Evolutionary conservation across 2,113 vertebrate species (phyloP).

Genomic region (Tachycineta bicolor): DNA sequence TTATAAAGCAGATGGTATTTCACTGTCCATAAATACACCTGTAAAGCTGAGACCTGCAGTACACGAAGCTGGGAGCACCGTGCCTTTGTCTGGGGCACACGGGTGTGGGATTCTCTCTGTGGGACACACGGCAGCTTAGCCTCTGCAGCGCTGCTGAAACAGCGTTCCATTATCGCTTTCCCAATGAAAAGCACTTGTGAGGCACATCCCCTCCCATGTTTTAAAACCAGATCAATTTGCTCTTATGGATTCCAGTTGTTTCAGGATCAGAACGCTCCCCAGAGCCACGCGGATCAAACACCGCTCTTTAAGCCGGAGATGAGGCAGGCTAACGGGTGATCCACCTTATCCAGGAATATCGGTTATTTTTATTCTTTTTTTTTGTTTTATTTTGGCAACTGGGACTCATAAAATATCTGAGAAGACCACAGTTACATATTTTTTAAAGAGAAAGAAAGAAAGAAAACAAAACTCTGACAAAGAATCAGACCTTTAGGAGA

Average conservation of each 20-base stretch:
- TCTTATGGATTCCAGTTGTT: constrained; percentile 65
- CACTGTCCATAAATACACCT: neutral
- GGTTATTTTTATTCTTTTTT: constrained; percentile 1
- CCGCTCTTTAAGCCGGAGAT: constrained; percentile 9
- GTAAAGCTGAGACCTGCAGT: neutral
- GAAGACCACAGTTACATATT: neutral
- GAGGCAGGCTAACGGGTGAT: constrained; percentile 9
- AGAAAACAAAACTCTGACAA: neutral
- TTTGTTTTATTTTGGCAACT: constrained; percentile 25
- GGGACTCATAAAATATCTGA: constrained; percentile 6
- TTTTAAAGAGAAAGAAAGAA: neutral
- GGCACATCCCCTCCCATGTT: neutral
- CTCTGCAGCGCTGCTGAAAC: neutral
- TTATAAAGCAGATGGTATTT: neutral
- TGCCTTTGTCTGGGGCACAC: neutral
- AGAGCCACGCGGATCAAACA: constrained; percentile 43
- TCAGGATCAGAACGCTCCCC: constrained; percentile 43
- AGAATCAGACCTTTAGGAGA: constrained; percentile 38
- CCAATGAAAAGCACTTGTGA: constrained; percentile 37
- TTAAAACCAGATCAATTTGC: constrained; percentile 53
- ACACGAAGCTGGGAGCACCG: neutral
- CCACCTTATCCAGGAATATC: constrained; percentile 22
- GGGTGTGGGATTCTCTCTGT: neutral
- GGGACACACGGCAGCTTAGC: neutral
- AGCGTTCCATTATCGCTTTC: neutral